Percentiles rank a stretch among this genome's conserved stretches.
Evolutionary conservation across 2,888 invertebrate genomes (phyloP).

Genomic region (Polia nebulosa): DNA sequence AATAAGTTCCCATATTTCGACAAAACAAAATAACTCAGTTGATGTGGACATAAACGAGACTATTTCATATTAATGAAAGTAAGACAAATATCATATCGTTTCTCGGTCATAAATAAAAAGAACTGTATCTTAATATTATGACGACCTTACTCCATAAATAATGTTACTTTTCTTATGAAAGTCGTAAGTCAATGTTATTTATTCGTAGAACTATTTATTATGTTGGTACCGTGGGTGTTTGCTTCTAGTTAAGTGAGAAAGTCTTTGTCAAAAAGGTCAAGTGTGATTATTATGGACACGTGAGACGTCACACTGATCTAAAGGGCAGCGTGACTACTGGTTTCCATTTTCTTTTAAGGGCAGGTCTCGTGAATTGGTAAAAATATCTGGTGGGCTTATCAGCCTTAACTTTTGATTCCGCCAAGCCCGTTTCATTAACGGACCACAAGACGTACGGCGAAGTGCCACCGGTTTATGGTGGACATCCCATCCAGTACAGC

Average conservation of each 20-base stretch:
- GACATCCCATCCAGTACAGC: too few relatives aligned
- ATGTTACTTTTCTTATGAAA: conserved; percentile 35
- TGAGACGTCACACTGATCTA: not conserved
- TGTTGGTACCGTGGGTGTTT: not conserved
- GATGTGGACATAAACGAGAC: conserved; percentile 29
- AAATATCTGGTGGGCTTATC: not conserved
- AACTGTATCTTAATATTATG: conserved; percentile 51
- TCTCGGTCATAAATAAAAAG: conserved; percentile 58
- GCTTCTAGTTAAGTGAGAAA: conserved; percentile 4
- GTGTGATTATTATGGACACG: not conserved
- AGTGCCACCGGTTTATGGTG: too few relatives aligned
- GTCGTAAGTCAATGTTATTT: conserved; percentile 44
- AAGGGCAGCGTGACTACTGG: not conserved
- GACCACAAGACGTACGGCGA: too few relatives aligned
- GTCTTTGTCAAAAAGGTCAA: conserved; percentile 22
- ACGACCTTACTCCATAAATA: conserved; percentile 51
- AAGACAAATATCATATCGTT: conserved; percentile 58
- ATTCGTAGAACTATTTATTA: conserved; percentile 29
- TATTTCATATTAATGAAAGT: conserved; percentile 60
- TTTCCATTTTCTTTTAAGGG: not conserved
- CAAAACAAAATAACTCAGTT: conserved; percentile 10
- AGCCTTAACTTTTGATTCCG: not conserved
- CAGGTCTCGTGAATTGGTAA: not conserved
- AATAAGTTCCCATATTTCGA: not conserved
- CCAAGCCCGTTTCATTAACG: too few relatives aligned